phyloP scores from a whole-genome alignment of 1,140 invertebrate genomes.

The Anoplophora glabripennis region DNA sequence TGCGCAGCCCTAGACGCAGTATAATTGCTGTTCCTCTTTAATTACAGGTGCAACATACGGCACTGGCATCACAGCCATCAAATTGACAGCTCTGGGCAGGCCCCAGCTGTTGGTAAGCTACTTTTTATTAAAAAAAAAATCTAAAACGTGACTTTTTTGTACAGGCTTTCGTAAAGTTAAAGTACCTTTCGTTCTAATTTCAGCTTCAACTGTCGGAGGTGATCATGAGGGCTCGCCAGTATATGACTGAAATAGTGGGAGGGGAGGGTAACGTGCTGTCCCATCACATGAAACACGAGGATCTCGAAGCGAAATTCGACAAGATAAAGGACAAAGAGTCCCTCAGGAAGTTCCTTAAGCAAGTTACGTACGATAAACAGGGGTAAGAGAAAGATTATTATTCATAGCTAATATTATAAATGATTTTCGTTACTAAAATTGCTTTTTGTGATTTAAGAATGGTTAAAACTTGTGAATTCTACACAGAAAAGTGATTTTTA shows the following conservation, averaged over 20 bases:
- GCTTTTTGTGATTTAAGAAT: not conserved
- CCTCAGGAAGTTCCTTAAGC: constrained; percentile 85
- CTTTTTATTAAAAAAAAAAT: not conserved
- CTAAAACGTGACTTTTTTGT: not conserved
- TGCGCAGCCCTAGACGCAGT: too few relatives aligned
- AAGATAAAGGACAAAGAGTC: constrained; percentile 71
- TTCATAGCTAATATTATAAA: not conserved
- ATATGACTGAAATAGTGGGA: constrained; percentile 86
- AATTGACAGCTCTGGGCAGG: constrained; percentile 94
- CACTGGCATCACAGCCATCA: constrained; percentile 95
- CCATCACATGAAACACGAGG: constrained; percentile 80
- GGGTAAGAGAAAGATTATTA: constrained; percentile 63
- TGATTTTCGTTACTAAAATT: not conserved
- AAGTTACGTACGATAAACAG: constrained; percentile 86
- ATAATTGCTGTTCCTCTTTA: constrained; percentile 13
- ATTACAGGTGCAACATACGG: constrained; percentile 83
- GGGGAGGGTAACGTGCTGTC: constrained; percentile 77
- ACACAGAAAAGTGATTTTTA: too few relatives aligned
- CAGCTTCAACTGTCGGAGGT: constrained; percentile 97
- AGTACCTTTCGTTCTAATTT: constrained; percentile 28
- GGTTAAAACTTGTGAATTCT: too few relatives aligned
- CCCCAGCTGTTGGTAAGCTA: constrained; percentile 88
- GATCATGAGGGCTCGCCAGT: constrained; percentile 89
- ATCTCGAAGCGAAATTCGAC: constrained; percentile 85
- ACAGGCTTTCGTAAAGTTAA: not conserved